Percentiles rank a stretch among this genome's conserved stretches.
Conservation (phyloP, 2,113 vertebrate species). For the Ammodytes marinus region DNA sequence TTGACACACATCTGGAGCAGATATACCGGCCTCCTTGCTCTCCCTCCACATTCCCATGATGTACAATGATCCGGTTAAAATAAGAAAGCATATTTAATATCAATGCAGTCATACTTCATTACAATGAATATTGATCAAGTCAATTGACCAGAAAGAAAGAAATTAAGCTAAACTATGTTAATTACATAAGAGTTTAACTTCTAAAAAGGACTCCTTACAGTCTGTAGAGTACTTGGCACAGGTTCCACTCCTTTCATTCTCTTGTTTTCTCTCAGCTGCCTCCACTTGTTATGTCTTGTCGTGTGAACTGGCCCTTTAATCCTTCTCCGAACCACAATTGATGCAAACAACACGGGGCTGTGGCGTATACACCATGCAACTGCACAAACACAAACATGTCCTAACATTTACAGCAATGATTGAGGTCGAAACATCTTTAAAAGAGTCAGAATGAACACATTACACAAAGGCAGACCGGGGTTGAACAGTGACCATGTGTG, state of each 20-base stretch:
- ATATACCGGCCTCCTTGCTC: constrained; percentile 51
- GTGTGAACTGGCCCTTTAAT: constrained; percentile 69
- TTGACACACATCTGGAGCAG: constrained; percentile 78
- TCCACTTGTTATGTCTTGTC: constrained; percentile 48
- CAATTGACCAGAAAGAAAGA: constrained; percentile 27
- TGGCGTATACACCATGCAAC: constrained; percentile 59
- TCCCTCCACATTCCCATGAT: constrained; percentile 37
- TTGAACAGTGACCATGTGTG: constrained; percentile 54
- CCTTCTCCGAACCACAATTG: constrained; percentile 42
- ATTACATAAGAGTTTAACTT: constrained; percentile 54
- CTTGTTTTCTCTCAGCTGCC: constrained; percentile 60
- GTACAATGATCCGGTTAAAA: constrained; percentile 55
- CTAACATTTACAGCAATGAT: constrained; percentile 74
- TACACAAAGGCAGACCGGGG: constrained; percentile 48
- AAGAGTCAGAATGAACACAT: constrained; percentile 44
- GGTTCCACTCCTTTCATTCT: constrained; percentile 36
- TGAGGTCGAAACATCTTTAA: constrained; percentile 46
- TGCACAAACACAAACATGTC: constrained; percentile 78
- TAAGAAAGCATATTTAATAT: constrained; percentile 55
- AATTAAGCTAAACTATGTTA: constrained; percentile 49
- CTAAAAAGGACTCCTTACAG: constrained; percentile 44
- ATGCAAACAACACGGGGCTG: constrained; percentile 67
- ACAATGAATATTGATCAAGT: constrained; percentile 53
- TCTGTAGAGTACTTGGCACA: constrained; percentile 50
- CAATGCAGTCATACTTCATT: constrained; percentile 32